Evolutionary conservation across 2,888 invertebrate genomes (phyloP).

Genomic region (Cyclophora albipunctata): DNA sequence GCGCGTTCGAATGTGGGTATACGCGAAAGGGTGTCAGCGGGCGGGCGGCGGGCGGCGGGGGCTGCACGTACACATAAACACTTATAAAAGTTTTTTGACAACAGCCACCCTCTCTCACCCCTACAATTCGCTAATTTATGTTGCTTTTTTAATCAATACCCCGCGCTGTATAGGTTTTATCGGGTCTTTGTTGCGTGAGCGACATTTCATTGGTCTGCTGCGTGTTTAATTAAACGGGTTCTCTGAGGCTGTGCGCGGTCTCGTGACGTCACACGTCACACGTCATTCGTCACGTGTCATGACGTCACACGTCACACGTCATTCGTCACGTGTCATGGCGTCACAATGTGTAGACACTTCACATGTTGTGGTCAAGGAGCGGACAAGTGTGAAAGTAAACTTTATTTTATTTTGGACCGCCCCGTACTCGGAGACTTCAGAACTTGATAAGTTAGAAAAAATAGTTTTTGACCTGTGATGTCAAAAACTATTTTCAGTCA

Average conservation of each 20-base stretch:
- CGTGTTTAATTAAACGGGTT: background rate
- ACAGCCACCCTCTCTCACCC: slow-evolving; percentile 54
- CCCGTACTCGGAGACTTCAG: no score
- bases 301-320: no score
- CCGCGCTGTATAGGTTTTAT: slow-evolving; percentile 53
- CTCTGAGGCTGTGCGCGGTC: background rate
- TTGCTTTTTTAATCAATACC: slow-evolving; percentile 76
- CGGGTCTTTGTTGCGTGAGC: slow-evolving; percentile 18
- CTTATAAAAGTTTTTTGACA: slow-evolving; percentile 76
- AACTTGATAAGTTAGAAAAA: no score
- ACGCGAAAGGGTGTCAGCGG: slow-evolving; percentile 71
- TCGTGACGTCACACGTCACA: no score
- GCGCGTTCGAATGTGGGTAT: slow-evolving; percentile 69
- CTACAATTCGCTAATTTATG: slow-evolving; percentile 74
- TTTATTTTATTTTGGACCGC: no score
- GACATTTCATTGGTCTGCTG: background rate
- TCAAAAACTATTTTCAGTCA: no score
- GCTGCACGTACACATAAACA: slow-evolving; percentile 69
- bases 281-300: no score
- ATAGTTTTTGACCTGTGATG: no score
- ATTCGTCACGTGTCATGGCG: no score
- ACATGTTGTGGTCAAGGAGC: no score
- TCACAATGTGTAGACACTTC: no score
- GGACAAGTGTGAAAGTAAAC: no score
- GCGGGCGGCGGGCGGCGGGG: slow-evolving; percentile 16